phyloP scores from a whole-genome alignment of 2,888 invertebrate genomes.

The Rhaphigaster nebulosa region DNA sequence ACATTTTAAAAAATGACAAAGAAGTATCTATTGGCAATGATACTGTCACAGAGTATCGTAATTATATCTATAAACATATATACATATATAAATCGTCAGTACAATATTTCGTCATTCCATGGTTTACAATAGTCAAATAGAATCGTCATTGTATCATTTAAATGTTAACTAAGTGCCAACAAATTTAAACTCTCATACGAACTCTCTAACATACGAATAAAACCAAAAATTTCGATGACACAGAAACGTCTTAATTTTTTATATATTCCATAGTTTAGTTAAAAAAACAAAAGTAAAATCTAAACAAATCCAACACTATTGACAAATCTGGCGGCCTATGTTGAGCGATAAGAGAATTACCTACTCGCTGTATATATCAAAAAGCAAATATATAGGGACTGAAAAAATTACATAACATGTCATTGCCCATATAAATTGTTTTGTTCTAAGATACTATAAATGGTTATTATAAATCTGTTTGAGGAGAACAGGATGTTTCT shows the following conservation, averaged over 20 bases:
- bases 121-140: too few species aligned
- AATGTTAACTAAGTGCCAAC: too few species aligned
- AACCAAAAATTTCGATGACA: not conserved
- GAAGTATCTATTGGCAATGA: too few species aligned
- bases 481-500: not conserved
- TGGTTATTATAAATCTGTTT: not conserved
- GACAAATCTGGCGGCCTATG: not conserved
- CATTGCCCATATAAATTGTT: not conserved
- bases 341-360: not conserved
- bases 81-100: too few species aligned
- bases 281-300: not conserved
- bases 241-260: not conserved
- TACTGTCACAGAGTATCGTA: too few species aligned
- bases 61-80: too few species aligned
- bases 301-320: not conserved
- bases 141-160: too few species aligned
- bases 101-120: too few species aligned
- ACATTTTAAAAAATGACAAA: too few species aligned
- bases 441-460: not conserved
- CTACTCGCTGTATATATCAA: not conserved
- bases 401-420: constrained; percentile 5
- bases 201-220: not conserved
- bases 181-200: too few species aligned
- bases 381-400: not conserved
- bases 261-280: not conserved